Base-by-base conservation (phyloP, 2,113 vertebrate genomes). In the Saccopteryx bilineata region DNA sequence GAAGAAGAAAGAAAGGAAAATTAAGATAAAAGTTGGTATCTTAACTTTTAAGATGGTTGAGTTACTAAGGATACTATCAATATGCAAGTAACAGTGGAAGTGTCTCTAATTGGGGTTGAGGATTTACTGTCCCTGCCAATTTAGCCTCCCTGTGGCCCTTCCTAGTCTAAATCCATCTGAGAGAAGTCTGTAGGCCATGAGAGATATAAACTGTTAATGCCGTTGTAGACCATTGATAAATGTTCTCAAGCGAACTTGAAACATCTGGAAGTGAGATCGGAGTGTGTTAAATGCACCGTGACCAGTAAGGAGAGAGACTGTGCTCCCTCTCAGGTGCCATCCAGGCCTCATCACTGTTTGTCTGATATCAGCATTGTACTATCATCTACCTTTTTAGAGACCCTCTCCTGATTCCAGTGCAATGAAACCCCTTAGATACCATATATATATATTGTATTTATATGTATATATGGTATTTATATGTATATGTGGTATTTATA, bases 1-100 rank as follows among this genome's bases (percentile, higher is more conserved):
- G 28, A 31, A 7, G 5, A 7, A 66, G 65, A 5, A 7, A 15
- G 46, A 3, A 24, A 13, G 3, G 0, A 7, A 48, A 10, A 52
- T 23, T 58, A 15, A 50, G 3, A 19, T 24, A 28, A 79, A 31
- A 11, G 4, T 15, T 86, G 58, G 5, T 39, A 39, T 39, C 39
- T 39, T 39, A 39, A 39, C 39, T 39, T 39, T 39, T 39, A 39
- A 39, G 39, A 39, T 39, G 39, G 39, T 39, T 74, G 71, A 26
- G 7, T 48, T 74, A 26, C 5, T 48, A 48, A 48, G 39, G 23
- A 23, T 48, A 14, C 13, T 23, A 74, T 24, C 72, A 50, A 26
- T 26, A 74, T 8, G 26, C 12, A 48, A 13, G 24, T 48, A 4
- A 74, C 24, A 74, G 12, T 50, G 12, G 15, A 74, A 74, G 11